These are phyloP conservation scores for Girardinus metallicus DNA, from an alignment of 2,797 vertebrate genomes.

Conservation along the genomic window DNA sequence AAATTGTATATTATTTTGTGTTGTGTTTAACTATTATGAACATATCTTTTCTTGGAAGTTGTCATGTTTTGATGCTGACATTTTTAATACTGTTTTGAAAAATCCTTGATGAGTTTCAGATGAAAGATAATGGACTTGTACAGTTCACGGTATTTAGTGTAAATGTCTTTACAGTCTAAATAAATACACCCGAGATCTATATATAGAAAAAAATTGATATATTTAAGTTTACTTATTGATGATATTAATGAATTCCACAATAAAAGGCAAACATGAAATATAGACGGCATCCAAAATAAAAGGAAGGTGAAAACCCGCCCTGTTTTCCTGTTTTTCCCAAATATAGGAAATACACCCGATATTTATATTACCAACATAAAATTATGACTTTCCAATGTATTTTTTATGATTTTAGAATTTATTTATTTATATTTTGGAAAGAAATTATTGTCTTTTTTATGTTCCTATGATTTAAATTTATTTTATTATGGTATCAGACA, in stretches of 20 bases:
- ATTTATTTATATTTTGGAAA: too few species aligned
- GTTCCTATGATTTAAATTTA: neutral
- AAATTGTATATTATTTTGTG: neutral
- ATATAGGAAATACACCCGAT: too few species aligned
- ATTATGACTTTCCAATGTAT: neutral
- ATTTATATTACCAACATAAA: too few species aligned
- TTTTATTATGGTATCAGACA: neutral
- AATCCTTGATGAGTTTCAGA: neutral
- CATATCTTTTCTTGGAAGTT: neutral
- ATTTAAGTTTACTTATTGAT: constrained; percentile 83
- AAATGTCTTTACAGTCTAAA: neutral
- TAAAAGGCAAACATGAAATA: constrained; percentile 81
- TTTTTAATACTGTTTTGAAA: neutral
- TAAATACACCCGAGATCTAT: neutral
- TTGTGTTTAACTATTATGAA: neutral
- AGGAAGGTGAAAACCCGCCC: constrained; percentile 62
- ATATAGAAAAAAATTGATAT: constrained; percentile 83
- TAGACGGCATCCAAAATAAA: constrained; percentile 79
- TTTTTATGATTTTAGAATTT: too few species aligned
- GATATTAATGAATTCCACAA: constrained; percentile 84
- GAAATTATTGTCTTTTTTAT: neutral
- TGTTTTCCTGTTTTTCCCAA: constrained; percentile 47
- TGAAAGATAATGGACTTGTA: neutral
- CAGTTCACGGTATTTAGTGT: neutral
- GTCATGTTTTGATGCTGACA: neutral